phyloP scores from a whole-genome alignment of 2,888 invertebrate genomes.

The Empis livida region DNA sequence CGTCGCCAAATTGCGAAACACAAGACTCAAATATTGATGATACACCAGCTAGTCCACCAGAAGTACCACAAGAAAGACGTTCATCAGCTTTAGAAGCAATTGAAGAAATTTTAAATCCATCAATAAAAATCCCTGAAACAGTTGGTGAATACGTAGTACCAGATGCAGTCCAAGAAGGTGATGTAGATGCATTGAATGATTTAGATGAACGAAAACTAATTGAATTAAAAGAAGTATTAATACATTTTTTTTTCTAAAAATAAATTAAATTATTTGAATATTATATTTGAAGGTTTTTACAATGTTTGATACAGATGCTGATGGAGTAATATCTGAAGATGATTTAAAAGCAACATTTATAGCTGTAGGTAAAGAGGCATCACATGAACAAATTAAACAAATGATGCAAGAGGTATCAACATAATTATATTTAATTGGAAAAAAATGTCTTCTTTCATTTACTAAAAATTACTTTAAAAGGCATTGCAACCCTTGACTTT shows the following conservation, averaged over 20 bases:
- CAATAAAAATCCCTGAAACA: constrained; percentile 27
- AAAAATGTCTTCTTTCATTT: no score
- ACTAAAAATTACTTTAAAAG: constrained; percentile 14
- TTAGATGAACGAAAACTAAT: constrained; percentile 47
- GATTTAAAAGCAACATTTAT: constrained; percentile 49
- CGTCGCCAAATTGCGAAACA: no score
- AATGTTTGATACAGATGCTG: constrained; percentile 50
- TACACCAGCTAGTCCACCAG: not conserved
- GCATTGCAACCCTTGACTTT: constrained; percentile 46
- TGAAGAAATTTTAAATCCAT: constrained; percentile 34
- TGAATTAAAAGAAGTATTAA: constrained; percentile 48
- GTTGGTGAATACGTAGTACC: constrained; percentile 29
- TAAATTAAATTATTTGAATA: not conserved
- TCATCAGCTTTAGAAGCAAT: constrained; percentile 32
- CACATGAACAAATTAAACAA: constrained; percentile 43
- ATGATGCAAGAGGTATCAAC: constrained; percentile 47
- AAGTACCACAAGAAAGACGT: not conserved
- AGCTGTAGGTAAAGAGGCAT: constrained; percentile 44
- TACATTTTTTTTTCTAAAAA: not conserved
- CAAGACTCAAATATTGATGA: not conserved
- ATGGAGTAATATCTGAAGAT: constrained; percentile 49
- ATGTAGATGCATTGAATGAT: constrained; percentile 41
- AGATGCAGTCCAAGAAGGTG: constrained; percentile 25
- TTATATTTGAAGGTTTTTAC: constrained; percentile 41
- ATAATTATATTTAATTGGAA: no score